Evolutionary conservation across 2,888 invertebrate genomes (phyloP).

Genomic region (Synergus laeviventris): DNA sequence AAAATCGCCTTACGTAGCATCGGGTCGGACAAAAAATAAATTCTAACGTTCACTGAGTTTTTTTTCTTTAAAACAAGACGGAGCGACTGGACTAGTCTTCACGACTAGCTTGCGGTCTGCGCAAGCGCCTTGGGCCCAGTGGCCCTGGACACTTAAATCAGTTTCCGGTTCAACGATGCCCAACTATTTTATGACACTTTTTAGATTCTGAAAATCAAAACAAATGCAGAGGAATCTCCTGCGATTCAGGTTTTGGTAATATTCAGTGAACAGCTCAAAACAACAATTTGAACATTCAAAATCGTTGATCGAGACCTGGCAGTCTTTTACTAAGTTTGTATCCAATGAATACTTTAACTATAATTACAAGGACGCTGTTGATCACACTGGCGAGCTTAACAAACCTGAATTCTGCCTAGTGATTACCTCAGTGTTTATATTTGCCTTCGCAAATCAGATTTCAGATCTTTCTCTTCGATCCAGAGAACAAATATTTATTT

Average conservation of each 20-base stretch:
- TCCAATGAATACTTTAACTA: not conserved
- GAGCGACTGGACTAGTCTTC: constrained; percentile 74
- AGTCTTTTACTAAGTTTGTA: constrained; percentile 23
- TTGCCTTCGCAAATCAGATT: constrained; percentile 7
- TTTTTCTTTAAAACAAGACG: constrained; percentile 64
- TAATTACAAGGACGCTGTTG: constrained; percentile 31
- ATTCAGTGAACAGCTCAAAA: not conserved
- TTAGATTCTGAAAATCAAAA: constrained; percentile 48
- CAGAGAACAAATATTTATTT: not conserved
- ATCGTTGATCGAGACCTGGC: constrained; percentile 15
- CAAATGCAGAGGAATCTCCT: constrained; percentile 49
- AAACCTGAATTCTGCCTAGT: not conserved
- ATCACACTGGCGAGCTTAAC: constrained; percentile 23
- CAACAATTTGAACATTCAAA: not conserved
- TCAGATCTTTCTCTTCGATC: not conserved
- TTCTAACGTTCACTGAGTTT: constrained; percentile 45
- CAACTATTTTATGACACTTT: not conserved
- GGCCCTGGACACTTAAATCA: constrained; percentile 67
- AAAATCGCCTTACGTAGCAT: constrained; percentile 27
- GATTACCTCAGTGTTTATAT: constrained; percentile 11
- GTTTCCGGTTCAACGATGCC: constrained; percentile 63
- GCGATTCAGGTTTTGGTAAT: constrained; percentile 10
- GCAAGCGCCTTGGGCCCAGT: constrained; percentile 75
- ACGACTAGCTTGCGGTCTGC: constrained; percentile 75
- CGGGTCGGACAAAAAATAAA: constrained; percentile 32